These are phyloP conservation scores for Campylomormyrus numenius DNA, from an alignment of 2,113 vertebrate species.

Conservation along the genomic window DNA sequence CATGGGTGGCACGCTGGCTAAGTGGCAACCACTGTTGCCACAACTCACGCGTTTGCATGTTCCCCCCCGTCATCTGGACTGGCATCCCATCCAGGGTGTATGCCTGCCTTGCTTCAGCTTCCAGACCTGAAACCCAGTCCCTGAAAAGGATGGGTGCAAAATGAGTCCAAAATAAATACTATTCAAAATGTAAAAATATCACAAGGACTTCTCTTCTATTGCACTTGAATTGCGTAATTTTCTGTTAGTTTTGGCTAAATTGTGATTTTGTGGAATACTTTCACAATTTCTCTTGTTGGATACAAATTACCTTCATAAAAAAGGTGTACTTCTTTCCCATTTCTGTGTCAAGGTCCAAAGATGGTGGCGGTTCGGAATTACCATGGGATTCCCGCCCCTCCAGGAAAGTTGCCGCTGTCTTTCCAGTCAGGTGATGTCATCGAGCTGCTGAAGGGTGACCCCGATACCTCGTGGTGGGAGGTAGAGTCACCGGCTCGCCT, in stretches of 20 bases:
- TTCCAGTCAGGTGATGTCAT: conserved; percentile 88
- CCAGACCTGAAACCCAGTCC: neutral
- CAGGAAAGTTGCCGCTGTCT: conserved; percentile 71
- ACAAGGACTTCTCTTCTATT: neutral
- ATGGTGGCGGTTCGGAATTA: conserved; percentile 93
- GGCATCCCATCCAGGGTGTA: neutral
- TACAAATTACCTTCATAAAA: neutral
- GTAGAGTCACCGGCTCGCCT: conserved; percentile 45
- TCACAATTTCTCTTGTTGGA: neutral
- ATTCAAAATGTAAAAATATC: neutral
- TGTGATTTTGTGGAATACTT: neutral
- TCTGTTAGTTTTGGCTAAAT: neutral
- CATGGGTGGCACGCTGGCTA: neutral
- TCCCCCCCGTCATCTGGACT: neutral
- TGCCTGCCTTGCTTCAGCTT: neutral
- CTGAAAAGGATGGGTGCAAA: neutral
- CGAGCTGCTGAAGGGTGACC: conserved; percentile 86
- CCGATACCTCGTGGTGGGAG: conserved; percentile 91
- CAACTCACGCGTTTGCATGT: neutral
- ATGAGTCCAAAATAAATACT: neutral
- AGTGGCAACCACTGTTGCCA: neutral
- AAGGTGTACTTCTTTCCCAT: neutral
- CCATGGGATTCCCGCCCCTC: conserved; percentile 75
- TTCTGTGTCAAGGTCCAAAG: conserved; percentile 72
- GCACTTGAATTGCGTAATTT: neutral